Percentiles rank a stretch among this genome's conserved stretches.
These are phyloP conservation scores for Muntiacus reevesi DNA, from an alignment of 2,113 vertebrate species.

Conservation along the genomic window DNA sequence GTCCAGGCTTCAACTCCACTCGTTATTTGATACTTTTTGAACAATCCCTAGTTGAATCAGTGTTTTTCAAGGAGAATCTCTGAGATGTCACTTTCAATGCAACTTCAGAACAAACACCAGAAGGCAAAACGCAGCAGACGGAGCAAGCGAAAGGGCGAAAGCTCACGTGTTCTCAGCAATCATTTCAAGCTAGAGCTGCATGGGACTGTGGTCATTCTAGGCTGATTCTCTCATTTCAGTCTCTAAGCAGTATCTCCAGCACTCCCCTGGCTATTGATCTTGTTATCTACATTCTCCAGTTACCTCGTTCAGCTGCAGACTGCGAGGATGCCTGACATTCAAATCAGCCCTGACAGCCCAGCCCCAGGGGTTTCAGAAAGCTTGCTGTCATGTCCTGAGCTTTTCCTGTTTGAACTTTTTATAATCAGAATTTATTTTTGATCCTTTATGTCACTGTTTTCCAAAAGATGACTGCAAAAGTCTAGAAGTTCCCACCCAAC, in stretches of 20 bases:
- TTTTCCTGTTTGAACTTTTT: background rate
- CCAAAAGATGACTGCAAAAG: background rate
- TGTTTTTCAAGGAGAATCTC: conserved; percentile 1
- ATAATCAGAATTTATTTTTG: background rate
- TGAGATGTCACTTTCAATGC: background rate
- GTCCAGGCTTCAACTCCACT: background rate
- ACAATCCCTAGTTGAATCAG: background rate
- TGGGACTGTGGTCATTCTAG: background rate
- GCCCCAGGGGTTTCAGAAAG: background rate
- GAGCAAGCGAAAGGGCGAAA: background rate
- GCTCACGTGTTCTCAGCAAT: background rate
- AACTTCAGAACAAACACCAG: background rate
- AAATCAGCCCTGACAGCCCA: background rate
- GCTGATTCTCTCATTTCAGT: conserved; percentile 16
- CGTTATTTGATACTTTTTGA: conserved; percentile 2
- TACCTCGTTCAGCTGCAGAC: background rate
- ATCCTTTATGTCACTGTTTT: background rate
- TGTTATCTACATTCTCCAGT: conserved; percentile 42
- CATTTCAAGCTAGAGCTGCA: background rate
- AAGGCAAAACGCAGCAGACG: background rate
- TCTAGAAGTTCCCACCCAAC: background rate
- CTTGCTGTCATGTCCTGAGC: background rate
- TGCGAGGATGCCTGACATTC: conserved; percentile 4
- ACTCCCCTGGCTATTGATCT: conserved; percentile 7
- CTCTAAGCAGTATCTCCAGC: conserved; percentile 48